Conservation (phyloP, 2,113 vertebrate species). For the Misgurnus anguillicaudatus region DNA sequence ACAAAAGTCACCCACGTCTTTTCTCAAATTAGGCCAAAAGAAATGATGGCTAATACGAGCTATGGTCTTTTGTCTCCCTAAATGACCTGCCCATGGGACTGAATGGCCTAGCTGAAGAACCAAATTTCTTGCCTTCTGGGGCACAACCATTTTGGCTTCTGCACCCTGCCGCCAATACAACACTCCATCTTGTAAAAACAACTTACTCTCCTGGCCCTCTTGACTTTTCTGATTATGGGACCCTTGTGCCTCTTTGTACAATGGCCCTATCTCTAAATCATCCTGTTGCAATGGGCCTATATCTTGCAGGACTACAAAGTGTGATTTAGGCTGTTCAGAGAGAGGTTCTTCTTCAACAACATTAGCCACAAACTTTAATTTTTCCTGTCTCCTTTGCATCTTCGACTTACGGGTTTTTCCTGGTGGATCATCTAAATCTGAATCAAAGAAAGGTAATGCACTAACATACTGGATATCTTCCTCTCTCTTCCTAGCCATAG, state of each 20-base stretch:
- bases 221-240: background rate
- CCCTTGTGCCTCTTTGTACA: background rate
- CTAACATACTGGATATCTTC: too few relatives aligned
- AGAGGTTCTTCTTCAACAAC: too few relatives aligned
- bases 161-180: background rate
- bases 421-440: too few relatives aligned
- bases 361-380: too few relatives aligned
- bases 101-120: conserved; percentile 21
- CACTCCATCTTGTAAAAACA: background rate
- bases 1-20: conserved; percentile 8
- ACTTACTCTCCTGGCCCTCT: background rate
- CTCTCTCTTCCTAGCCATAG: too few relatives aligned
- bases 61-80: conserved; percentile 17
- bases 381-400: too few relatives aligned
- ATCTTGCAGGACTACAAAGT: background rate
- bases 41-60: background rate
- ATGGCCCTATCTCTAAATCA: background rate
- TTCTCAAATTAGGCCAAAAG: conserved; percentile 9
- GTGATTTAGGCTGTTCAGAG: background rate
- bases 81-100: conserved; percentile 32
- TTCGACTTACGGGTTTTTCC: too few relatives aligned
- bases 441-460: too few relatives aligned
- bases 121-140: background rate
- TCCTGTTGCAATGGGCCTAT: background rate
- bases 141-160: background rate